phyloP scores from a whole-genome alignment of 2,113 vertebrate genomes.

The Paedocypris sp. region DNA sequence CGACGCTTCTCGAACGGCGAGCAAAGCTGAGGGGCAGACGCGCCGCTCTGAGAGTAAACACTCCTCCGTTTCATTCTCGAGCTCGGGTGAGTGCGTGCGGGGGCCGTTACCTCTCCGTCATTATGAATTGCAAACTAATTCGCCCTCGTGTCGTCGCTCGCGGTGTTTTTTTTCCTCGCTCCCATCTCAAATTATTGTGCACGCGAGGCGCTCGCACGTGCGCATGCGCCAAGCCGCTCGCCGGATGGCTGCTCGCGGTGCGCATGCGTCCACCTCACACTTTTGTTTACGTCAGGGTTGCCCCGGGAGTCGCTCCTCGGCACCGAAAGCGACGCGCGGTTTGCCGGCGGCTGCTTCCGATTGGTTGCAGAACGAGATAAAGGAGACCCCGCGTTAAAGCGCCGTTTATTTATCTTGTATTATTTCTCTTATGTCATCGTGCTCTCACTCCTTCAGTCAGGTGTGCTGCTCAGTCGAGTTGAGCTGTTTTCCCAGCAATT shows the following conservation, averaged over 20 bases:
- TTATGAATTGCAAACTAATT: background rate
- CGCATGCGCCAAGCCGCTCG: background rate
- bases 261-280: conserved; percentile 37
- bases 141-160: conserved; percentile 9
- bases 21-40: conserved; percentile 29
- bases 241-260: background rate
- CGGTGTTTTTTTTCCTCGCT: conserved; percentile 13
- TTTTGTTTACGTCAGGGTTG: conserved; percentile 11
- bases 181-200: conserved; percentile 31
- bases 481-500: no score
- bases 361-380: no score
- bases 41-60: conserved; percentile 1
- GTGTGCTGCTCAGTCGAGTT: no score
- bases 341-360: no score
- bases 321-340: no score
- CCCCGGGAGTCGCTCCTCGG: background rate
- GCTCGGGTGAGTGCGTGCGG: no score
- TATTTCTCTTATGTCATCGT: no score
- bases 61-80: no score
- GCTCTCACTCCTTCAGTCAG: no score
- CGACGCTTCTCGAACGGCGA: conserved; percentile 40
- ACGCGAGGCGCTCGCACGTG: no score
- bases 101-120: conserved; percentile 29
- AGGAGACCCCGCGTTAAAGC: no score
- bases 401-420: no score